phyloP scores from a whole-genome alignment of 2,113 vertebrate genomes.

The Penelope pileata region DNA sequence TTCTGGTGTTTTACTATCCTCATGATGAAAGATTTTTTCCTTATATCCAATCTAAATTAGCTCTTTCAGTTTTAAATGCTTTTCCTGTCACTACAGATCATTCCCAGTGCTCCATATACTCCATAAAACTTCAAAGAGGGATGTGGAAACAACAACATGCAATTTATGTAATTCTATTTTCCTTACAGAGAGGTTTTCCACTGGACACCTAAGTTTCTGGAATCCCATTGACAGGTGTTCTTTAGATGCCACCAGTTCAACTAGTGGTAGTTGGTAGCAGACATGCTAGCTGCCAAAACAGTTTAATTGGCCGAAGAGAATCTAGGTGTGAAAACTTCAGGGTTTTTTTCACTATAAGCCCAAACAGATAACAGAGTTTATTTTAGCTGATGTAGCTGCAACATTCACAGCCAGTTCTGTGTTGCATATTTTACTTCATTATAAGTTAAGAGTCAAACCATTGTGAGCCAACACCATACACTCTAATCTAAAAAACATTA shows the following conservation, averaged over 20 bases:
- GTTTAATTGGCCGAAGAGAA: neutral
- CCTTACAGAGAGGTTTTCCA: neutral
- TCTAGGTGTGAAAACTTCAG: neutral
- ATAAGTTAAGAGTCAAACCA: neutral
- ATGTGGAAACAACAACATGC: neutral
- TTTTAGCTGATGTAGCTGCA: neutral
- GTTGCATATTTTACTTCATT: neutral
- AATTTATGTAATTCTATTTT: neutral
- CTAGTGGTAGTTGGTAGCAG: neutral
- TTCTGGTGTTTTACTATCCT: neutral
- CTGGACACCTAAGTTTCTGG: neutral
- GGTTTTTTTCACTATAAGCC: neutral
- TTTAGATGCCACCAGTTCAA: neutral
- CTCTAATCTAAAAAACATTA: constrained; percentile 15
- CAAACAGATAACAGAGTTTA: neutral
- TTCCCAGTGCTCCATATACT: neutral
- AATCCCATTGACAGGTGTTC: neutral
- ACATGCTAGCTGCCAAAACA: neutral
- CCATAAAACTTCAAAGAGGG: neutral
- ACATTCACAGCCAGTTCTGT: neutral
- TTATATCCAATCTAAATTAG: neutral
- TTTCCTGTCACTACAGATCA: neutral
- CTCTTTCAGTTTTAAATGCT: neutral
- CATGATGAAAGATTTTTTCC: neutral
- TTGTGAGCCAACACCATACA: neutral